A percentile compares a stretch with the other conserved stretches of the same genome.
phyloP scores from a whole-genome alignment of 1,140 invertebrate genomes.

The Atta cephalotes region DNA sequence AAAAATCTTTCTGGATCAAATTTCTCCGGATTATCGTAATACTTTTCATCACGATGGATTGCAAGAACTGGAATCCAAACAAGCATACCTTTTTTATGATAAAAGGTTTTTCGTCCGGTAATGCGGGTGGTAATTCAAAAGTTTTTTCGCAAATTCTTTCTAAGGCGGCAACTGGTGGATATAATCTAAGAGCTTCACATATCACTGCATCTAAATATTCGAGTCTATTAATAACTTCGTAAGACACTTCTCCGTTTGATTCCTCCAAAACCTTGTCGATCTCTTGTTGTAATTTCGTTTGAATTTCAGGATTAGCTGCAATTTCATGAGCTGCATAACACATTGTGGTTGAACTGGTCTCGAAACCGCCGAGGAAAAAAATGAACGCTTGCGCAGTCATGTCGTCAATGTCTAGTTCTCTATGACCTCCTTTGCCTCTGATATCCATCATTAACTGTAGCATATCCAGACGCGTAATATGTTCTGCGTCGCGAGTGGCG shows the following conservation, averaged over 20 bases:
- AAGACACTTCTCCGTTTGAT: conserved; percentile 81
- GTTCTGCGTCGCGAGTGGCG: conserved; percentile 49
- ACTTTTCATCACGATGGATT: conserved; percentile 38
- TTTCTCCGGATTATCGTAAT: conserved; percentile 47
- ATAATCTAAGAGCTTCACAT: conserved; percentile 87
- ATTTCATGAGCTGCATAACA: conserved; percentile 83
- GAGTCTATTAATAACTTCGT: conserved; percentile 82
- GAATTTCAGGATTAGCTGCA: conserved; percentile 87
- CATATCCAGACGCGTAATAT: conserved; percentile 52
- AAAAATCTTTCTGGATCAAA: conserved; percentile 57
- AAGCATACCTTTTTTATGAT: conserved; percentile 16
- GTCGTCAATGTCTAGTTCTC: conserved; percentile 79
- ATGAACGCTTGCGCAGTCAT: conserved; percentile 85
- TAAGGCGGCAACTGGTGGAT: conserved; percentile 85
- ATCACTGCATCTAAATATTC: conserved; percentile 85
- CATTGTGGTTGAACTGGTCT: conserved; percentile 84
- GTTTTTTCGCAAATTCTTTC: conserved; percentile 85
- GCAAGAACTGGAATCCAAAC: conserved; percentile 27
- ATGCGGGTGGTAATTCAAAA: conserved; percentile 75
- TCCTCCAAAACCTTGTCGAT: conserved; percentile 84
- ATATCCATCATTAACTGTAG: conserved; percentile 56
- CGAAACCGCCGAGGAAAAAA: conserved; percentile 86
- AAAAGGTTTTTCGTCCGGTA: conserved; percentile 28
- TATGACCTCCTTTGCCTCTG: background rate
- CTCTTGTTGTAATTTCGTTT: conserved; percentile 87